A percentile compares a stretch with the other conserved stretches of the same genome.
Conservation (phyloP, 2,113 vertebrate species). For the Meriones unguiculatus region DNA sequence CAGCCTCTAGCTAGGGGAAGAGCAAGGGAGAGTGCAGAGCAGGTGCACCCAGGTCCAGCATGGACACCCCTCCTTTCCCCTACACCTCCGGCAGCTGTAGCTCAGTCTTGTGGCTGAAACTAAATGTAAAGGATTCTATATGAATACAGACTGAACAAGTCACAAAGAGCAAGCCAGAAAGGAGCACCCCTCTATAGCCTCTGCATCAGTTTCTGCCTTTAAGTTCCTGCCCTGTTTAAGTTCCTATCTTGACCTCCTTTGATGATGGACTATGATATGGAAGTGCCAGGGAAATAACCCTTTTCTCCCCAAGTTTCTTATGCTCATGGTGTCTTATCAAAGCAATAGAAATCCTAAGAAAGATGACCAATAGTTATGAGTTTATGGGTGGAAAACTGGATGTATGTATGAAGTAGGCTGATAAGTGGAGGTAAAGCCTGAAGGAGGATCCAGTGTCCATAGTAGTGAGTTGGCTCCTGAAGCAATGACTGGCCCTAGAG, state of each 20-base stretch:
- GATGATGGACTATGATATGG: neutral
- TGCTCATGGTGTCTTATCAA: neutral
- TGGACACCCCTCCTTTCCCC: accelerated
- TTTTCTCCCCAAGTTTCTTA: neutral
- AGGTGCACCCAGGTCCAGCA: neutral
- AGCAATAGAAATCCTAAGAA: neutral
- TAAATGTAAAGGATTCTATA: neutral
- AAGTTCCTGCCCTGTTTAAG: neutral
- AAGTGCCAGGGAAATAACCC: neutral
- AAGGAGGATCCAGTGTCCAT: neutral
- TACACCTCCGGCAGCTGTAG: neutral
- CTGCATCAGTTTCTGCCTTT: neutral
- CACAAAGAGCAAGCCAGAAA: neutral
- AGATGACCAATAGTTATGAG: neutral
- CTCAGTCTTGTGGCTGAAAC: neutral
- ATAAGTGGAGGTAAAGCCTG: neutral
- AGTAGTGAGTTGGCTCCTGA: neutral
- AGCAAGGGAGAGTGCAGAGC: accelerated
- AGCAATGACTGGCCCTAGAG: neutral
- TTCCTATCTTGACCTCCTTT: neutral
- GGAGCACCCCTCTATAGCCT: neutral
- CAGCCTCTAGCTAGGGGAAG: neutral
- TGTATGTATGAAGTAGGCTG: neutral
- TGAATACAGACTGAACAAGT: neutral
- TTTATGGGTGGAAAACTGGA: neutral